Base-by-base conservation (phyloP, 2,113 vertebrate species). In the Platichthys stellatus region DNA sequence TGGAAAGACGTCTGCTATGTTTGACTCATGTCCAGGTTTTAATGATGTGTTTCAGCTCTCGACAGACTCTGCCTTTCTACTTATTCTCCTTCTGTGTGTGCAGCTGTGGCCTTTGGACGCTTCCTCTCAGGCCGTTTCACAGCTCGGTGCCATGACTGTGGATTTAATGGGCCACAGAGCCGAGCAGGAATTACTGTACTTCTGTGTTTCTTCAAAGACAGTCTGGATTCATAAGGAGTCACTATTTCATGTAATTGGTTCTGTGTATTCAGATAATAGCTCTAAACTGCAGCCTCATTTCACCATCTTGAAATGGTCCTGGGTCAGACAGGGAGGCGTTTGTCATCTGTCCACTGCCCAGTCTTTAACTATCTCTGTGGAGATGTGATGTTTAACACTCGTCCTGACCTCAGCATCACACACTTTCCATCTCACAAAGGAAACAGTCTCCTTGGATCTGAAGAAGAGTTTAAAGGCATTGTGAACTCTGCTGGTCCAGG, bases 281-380 rank as follows among this genome's bases (percentile, higher is more conserved):
- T 49, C 17, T 13, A 12, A 40, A 43, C 6, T 58, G 23, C 38
- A 14, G 2, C 49, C 58, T 62, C 15, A 28, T 74, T 61, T 67
- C 26, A 35, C 5, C 31, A 31, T 62, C 23, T 69, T 49, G 49
- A 24, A 20, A 38, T 18, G 1, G 18, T 21, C 66, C 45, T 60
- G 56, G 11, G 43, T 35, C 78, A 78, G 64, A 76, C 40, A 13
- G 10, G 77, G 78, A 76, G 57, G 71, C 69, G 59, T 81, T 78
- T 78, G 21, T 21, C 71, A 73, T 63, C 60, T 45, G 63, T 17
- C 35, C 70, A 43, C 45, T 45, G 0, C n/a, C 26, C 23, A 62
- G 18, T 47, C 51, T 28, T 53, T 43, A 71, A 61, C 59, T 40
- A 24, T 67, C 20, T 72, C 0, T 62, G 20, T 51, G 59, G 62